Percentiles rank a stretch among this genome's conserved stretches.
Evolutionary conservation across 2,888 invertebrate species (phyloP).

Genomic region (Brenthis hecate): DNA sequence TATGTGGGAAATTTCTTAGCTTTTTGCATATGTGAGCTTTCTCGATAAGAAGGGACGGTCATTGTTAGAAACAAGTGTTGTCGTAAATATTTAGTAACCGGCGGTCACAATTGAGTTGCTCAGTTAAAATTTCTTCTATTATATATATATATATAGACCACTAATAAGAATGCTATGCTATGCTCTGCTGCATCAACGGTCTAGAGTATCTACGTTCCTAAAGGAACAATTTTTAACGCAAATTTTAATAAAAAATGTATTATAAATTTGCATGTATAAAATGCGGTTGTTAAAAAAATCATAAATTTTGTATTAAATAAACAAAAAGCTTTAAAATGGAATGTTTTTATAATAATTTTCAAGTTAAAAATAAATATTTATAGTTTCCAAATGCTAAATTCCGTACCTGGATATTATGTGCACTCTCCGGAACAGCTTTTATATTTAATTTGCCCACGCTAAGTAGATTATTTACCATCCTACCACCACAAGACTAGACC

Average conservation of each 20-base stretch:
- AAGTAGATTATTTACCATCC: constrained; percentile 48
- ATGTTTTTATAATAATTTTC: background rate
- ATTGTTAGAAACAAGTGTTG: background rate
- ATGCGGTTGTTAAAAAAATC: too few relatives aligned
- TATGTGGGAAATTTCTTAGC: background rate
- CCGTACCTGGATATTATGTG: constrained; percentile 44
- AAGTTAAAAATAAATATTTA: background rate
- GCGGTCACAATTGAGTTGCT: background rate
- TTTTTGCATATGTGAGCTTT: background rate
- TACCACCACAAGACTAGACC: constrained; percentile 36
- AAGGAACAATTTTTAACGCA: too few relatives aligned
- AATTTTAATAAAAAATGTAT: too few relatives aligned
- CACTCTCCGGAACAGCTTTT: constrained; percentile 48
- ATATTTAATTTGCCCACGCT: constrained; percentile 52
- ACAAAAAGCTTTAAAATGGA: too few relatives aligned
- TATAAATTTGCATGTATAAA: too few relatives aligned
- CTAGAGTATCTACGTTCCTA: too few relatives aligned
- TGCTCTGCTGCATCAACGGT: too few relatives aligned
- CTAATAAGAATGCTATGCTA: too few relatives aligned
- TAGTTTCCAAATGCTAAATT: constrained; percentile 1
- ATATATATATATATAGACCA: too few relatives aligned
- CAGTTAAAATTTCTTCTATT: background rate
- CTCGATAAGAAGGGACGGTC: background rate
- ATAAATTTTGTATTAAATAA: too few relatives aligned
- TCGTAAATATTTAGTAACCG: background rate